These are phyloP conservation scores for Sebastes vulpes DNA, from an alignment of 2,797 vertebrate species.

Conservation along the genomic window DNA sequence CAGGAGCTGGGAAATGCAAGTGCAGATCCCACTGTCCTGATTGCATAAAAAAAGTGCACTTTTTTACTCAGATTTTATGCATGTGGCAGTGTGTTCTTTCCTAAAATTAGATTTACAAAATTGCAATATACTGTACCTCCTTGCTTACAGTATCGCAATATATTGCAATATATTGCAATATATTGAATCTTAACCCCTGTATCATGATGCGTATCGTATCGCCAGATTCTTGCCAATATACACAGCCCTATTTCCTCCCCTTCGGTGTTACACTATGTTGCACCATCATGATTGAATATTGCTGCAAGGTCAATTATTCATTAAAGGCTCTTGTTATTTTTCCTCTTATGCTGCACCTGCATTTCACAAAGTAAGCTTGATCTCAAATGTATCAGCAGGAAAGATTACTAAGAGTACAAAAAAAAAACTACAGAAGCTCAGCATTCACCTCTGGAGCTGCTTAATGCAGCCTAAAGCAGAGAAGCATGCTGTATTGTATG, in stretches of 20 bases:
- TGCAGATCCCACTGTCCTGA: too few relatives aligned
- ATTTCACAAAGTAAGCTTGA: slow-evolving; percentile 19
- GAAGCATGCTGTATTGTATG: neutral
- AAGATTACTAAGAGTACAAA: neutral
- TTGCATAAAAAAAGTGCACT: too few relatives aligned
- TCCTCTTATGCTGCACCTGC: neutral
- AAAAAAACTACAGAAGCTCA: neutral
- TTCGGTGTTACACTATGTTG: slow-evolving; percentile 38
- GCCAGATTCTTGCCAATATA: neutral
- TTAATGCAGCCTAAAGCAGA: neutral
- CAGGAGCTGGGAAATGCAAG: too few relatives aligned
- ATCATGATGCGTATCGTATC: rapidly evolving
- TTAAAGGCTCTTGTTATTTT: slow-evolving; percentile 31
- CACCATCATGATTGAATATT: slow-evolving; percentile 38
- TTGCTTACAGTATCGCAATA: neutral
- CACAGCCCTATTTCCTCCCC: neutral
- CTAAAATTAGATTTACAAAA: neutral
- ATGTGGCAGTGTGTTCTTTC: too few relatives aligned
- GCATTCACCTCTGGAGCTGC: neutral
- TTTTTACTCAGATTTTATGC: too few relatives aligned
- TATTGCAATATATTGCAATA: neutral
- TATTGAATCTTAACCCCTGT: neutral
- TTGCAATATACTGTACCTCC: too few relatives aligned
- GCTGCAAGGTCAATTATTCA: slow-evolving; percentile 57
- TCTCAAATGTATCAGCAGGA: slow-evolving; percentile 6